Evolutionary conservation across 1,140 invertebrate genomes (phyloP), one percentile per base, ranked within the genome.

Genomic region (Tetramorium alpestre): DNA sequence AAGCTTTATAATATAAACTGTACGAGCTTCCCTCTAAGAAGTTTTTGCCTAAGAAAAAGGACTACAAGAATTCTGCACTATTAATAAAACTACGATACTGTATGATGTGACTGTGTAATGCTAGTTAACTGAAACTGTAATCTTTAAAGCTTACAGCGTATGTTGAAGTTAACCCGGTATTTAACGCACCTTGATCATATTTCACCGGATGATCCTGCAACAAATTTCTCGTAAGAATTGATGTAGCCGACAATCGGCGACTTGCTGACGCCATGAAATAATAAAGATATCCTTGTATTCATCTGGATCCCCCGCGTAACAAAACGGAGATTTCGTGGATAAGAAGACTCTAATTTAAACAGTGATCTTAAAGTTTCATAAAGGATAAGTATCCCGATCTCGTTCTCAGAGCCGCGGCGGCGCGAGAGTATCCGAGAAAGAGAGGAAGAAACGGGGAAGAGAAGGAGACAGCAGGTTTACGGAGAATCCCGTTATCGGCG

Each of bases 251-350:
- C 28, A 67, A 38, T 65, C 60, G 41, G 44, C 60, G 58, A 64
- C 16, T 88, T 49, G 49, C 7, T 28, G 62, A 16, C 38, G 7
- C 10, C 16, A 10, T 47, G 47, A 81, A 41, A 75, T 91, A 89
- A 93, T 92, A 90, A 91, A 93, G 91, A 91, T 90, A 91, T 91
- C 60, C 80, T 87, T 85, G 78, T 84, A 87, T 87, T 65, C n/a
- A 44, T 33, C 25, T 47, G 64, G 38, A 44, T 67, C 56, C 25
- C 6, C 75, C 75, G 72, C 65, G 82, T 88, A 89, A 90, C 64
- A 49, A 25, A 80, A 69, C 70, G 65, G 62, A 85, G 86, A 87
- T 91, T 92, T 87, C 78, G 41, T 82, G 84, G 86, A 90, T 89
- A 92, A 89, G 60, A 28, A 60, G 69, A 78, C 75, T 64, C 84